These are phyloP conservation scores for Sussaba pulchella DNA, from an alignment of 2,888 invertebrate genomes.

Conservation along the genomic window DNA sequence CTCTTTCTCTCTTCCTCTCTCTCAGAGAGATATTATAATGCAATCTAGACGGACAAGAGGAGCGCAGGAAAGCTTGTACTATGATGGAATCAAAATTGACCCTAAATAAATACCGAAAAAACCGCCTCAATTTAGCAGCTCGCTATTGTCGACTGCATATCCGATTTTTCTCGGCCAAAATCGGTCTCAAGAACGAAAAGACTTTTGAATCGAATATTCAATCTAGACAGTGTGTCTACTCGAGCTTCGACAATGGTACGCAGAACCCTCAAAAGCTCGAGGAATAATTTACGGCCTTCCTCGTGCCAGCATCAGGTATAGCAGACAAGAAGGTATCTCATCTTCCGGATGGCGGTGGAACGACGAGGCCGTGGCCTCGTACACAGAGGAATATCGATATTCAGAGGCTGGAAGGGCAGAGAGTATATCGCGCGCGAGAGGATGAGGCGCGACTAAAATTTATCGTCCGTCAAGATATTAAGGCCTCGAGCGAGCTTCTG, in stretches of 20 bases:
- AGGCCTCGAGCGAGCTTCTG: conserved; percentile 51
- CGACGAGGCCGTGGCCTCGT: conserved; percentile 1
- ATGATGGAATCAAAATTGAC: too few species aligned
- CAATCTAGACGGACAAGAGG: too few species aligned
- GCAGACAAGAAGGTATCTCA: conserved; percentile 38
- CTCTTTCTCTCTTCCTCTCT: not conserved
- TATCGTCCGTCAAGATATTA: conserved; percentile 61
- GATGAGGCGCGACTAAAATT: conserved; percentile 47
- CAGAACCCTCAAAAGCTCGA: conserved; percentile 28
- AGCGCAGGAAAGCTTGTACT: too few species aligned
- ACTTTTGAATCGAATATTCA: conserved; percentile 8
- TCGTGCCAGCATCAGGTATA: conserved; percentile 44
- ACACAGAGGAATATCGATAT: conserved; percentile 53
- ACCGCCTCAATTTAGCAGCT: not conserved
- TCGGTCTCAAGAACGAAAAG: not conserved
- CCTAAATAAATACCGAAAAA: conserved; percentile 21
- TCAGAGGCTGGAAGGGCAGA: conserved; percentile 8
- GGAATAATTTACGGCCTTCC: conserved; percentile 43
- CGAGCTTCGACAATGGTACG: conserved; percentile 5
- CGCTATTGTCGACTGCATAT: conserved; percentile 18
- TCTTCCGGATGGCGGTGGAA: conserved; percentile 20
- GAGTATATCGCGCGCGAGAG: conserved; percentile 1
- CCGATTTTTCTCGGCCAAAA: not conserved
- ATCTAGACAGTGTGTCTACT: conserved; percentile 9
- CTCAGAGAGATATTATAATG: too few species aligned